Base-by-base conservation (phyloP, 2,797 vertebrate species). In the Microhierax caerulescens region DNA sequence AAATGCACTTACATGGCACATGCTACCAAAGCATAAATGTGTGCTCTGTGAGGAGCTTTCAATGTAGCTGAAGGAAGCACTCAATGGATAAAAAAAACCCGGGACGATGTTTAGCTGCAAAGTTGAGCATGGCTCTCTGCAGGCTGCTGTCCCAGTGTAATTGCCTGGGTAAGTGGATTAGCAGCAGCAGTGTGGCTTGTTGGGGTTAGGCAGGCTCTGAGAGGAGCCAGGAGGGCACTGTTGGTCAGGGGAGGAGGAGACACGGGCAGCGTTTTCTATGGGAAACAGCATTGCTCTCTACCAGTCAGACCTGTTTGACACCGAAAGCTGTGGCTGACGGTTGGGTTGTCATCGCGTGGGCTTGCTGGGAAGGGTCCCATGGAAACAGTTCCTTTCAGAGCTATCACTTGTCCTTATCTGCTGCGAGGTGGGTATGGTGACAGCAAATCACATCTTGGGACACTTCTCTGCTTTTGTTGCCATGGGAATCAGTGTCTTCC, bases 371-470 rank as follows among this genome's bases (percentile, higher is more conserved):
- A 95, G 83, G 83, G 88, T 92, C 97, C 90, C 93, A 94, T 90
- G 92, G 94, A 95, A 97, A 95, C 93, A 74, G 88, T 27, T 96
- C 86, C 77, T 94, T 91, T 86, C 94, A 80, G 93, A 95, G 88
- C 88, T 79, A n/a, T 82, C 34, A 1, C 80, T 96, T 87, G 88
- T 92, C 93, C 83, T 86, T 87, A 89, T 95, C 84, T 95, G 78
- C 89, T 10, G 0, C 9, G 47, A 92, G 68, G 92, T 94, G 88
- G 92, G 91, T 89, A 88, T 27, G 60, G 72, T 74, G 94, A 85
- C 92, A 96, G 92, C 93, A 97, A 96, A 97, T 97, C 93, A 87
- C 94, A 61, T 92, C 95, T 85, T 95, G 88, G 95, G 93, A 95
- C 90, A 43, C 67, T 86, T 92, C 72, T 43, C 87, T 87, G 88